Evolutionary conservation across 1,140 invertebrate species (phyloP), one percentile per base, ranked within the genome.

Genomic region (Copidosoma floridanum): DNA sequence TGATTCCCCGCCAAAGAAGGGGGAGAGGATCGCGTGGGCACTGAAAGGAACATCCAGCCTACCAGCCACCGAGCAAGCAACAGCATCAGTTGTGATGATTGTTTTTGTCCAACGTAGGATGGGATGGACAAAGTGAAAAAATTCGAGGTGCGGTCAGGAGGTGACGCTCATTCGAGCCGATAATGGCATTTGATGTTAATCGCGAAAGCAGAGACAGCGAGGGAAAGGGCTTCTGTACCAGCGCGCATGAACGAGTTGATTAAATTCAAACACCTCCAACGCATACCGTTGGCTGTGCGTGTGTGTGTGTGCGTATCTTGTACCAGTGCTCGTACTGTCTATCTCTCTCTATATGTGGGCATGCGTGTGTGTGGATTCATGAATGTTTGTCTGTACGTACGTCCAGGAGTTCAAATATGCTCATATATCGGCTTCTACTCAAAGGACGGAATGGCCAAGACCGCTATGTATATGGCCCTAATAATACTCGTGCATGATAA

Each of bases 31-130:
- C 24, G 35, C 7, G 14, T 26, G 16, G 4, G 44, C 32, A 40
- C 40, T 48, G 55, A 50, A 41, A 35, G 20, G 44, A 46, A 6
- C 24, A 18, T 21, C 48, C 35, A 18, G 11, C 20, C 41, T 29
- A 44, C 37, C 11, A 18, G 29, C 16, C 38, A 26, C 7, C 51
- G 27, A 14, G 21, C 16, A 48, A 37, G 18, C 29, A 18, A 14
- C 44, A 7, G 4, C 18, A n/a, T 4, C 37, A 40, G 40, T 52
- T 44, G 60, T 50, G 66, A 61, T 58, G 57, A 63, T 69, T 69
- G 62, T 61, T 69, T 63, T 55, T 58, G 3, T 53, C 60, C 46
- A 60, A 60, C 54, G 50, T 38, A 18, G 21, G 35, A 56, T n/a
- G 12, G 23, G 59, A 48, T 11, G 18, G 10, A 12, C 10, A 26